These are phyloP conservation scores for Pangasianodon gigas DNA, from an alignment of 2,113 vertebrate genomes.

Conservation along the genomic window DNA sequence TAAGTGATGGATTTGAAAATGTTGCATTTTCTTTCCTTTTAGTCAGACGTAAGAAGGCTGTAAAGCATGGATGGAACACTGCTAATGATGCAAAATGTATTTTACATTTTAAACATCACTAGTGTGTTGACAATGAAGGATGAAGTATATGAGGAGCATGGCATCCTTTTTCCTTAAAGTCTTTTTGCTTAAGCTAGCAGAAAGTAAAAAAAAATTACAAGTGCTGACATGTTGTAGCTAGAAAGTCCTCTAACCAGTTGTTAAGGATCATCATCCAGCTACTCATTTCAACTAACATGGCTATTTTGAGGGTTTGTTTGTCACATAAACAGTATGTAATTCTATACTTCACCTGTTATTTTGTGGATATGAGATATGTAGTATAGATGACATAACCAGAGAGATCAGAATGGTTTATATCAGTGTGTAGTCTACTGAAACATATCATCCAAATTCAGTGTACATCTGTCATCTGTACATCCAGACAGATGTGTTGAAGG, in stretches of 20 bases:
- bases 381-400: neutral
- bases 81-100: neutral
- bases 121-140: slow-evolving; percentile 32
- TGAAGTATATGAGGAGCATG: slow-evolving; percentile 5
- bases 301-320: neutral
- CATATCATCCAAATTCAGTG: neutral
- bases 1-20: neutral
- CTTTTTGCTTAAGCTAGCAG: slow-evolving; percentile 39
- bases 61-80: neutral
- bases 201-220: slow-evolving; percentile 19
- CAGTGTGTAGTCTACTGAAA: neutral
- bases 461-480: neutral
- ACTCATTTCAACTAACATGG: neutral
- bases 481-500: neutral
- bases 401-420: neutral
- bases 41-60: neutral
- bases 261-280: neutral
- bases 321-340: neutral
- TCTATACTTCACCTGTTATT: neutral
- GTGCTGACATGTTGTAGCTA: slow-evolving; percentile 3
- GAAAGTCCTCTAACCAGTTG: neutral
- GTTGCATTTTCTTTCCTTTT: neutral
- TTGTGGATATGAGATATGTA: neutral
- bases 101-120: slow-evolving; percentile 24
- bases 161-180: slow-evolving; percentile 3